Evolutionary conservation across 2,113 vertebrate genomes (phyloP), one percentile per base, ranked within the genome.

Genomic region (Brachirus orientalis): DNA sequence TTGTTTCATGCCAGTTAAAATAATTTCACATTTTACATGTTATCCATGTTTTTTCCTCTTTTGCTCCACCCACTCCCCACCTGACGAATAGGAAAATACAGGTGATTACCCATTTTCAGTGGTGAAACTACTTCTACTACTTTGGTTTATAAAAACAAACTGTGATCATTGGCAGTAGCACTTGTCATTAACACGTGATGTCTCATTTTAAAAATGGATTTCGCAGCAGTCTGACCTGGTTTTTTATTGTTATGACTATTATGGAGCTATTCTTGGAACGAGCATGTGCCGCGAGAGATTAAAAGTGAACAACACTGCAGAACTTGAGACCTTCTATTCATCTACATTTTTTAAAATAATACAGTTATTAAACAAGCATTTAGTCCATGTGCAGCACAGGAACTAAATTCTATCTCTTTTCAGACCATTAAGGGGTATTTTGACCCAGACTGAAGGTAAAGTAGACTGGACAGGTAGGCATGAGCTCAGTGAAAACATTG

Each of bases 71-170:
- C 11, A 60, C 67, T 75, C 41, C 17, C 38, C 67, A 82, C 72
- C 75, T 82, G 79, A 69, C 54, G 75, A 72, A 67, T 85, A 82
- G 79, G 83, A 85, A 73, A 64, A 65, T 10, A 69, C 78, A 85
- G 82, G 82, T 85, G 83, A 82, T 76, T 79, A 79, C 82, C 8
- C 52, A 33, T 83, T 80, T 86, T 86, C 58, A 77, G 79, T 80
- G 59, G 73, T 67, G 45, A 68, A 77, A 74, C 76, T 71, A 63
- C 65, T 74, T 63, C 4, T 28, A 28, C 28, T 28, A 28, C 28
- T 28, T 28, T 28, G 28, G 28, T 28, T 28, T 28, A 28, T 28
- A 28, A 66, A 58, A 47, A 40, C 51, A 65, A 54, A 56, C 79
- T 82, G 83, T 83, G 73, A 80, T 86, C 79, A 83, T 71, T 44